Conservation (phyloP, 2,888 invertebrate species). For the Andrena trimmerana region DNA sequence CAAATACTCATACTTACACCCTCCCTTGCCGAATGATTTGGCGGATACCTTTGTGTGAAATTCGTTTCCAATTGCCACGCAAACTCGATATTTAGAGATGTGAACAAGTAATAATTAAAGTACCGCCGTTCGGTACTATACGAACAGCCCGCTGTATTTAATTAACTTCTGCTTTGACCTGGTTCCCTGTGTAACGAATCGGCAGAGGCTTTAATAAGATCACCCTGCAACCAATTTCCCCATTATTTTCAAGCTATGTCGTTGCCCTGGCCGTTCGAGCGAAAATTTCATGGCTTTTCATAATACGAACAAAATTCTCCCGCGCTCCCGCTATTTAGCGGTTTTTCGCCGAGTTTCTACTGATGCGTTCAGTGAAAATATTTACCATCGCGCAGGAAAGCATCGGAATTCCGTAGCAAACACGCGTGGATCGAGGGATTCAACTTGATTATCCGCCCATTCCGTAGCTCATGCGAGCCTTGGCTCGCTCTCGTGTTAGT, state of each 20-base stretch:
- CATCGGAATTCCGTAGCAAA: slow-evolving; percentile 15
- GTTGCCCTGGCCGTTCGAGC: neutral
- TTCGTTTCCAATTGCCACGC: too few species aligned
- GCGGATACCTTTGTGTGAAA: too few species aligned
- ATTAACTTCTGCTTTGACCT: too few species aligned
- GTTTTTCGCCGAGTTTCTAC: slow-evolving; percentile 12
- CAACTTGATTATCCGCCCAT: slow-evolving; percentile 24
- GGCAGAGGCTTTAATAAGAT: neutral
- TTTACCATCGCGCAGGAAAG: slow-evolving; percentile 14
- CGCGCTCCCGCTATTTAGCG: neutral
- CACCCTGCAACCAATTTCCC: neutral
- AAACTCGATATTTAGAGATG: too few species aligned
- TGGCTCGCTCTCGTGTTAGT: slow-evolving; percentile 23
- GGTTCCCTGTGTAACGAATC: too few species aligned
- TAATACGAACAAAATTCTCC: neutral
- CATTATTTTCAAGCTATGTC: neutral
- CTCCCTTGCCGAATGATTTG: too few species aligned
- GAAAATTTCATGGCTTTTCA: neutral
- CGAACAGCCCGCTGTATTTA: too few species aligned
- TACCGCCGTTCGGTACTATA: too few species aligned
- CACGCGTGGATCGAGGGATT: slow-evolving; percentile 34
- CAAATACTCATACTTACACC: too few species aligned
- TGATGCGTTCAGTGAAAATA: slow-evolving; percentile 13
- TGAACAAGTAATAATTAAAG: too few species aligned
- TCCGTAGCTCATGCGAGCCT: slow-evolving; percentile 26